phyloP scores from a whole-genome alignment of 2,888 invertebrate genomes.

The Alviniconcha strummeri region DNA sequence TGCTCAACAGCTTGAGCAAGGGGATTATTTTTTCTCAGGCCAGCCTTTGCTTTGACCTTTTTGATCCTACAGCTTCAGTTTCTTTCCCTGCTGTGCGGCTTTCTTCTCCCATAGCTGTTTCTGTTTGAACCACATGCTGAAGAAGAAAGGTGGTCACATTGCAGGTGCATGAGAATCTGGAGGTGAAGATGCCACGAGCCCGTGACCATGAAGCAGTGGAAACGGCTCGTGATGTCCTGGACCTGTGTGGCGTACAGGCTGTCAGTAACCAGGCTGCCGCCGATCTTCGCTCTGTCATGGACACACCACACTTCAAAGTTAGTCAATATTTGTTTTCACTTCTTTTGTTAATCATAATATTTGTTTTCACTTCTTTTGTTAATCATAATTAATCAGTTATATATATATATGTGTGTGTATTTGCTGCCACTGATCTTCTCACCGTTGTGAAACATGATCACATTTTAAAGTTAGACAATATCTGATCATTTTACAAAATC shows the following conservation, averaged over 20 bases:
- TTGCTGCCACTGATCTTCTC: too few relatives aligned
- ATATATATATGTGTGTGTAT: too few relatives aligned
- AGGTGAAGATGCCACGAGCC: conserved; percentile 50
- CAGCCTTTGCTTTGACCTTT: too few relatives aligned
- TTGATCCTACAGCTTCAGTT: not conserved
- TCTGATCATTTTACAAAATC: too few relatives aligned
- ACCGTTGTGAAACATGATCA: too few relatives aligned
- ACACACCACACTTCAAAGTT: conserved; percentile 85
- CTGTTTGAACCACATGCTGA: not conserved
- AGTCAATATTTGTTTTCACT: conserved; percentile 30
- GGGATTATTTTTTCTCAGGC: too few relatives aligned
- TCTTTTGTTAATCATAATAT: too few relatives aligned
- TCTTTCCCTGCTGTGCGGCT: not conserved
- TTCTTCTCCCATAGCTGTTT: not conserved
- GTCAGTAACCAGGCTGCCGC: conserved; percentile 77
- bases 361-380: too few relatives aligned
- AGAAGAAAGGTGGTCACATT: too few relatives aligned
- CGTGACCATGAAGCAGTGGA: conserved; percentile 46
- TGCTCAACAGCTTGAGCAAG: too few relatives aligned
- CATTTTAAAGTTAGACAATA: too few relatives aligned
- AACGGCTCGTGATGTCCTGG: conserved; percentile 51
- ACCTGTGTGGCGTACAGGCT: conserved; percentile 46
- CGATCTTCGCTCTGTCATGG: conserved; percentile 83
- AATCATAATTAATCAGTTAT: too few relatives aligned
- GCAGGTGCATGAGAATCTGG: conserved; percentile 60